These are phyloP conservation scores for Lithosia quadra DNA, from an alignment of 2,888 invertebrate genomes.

Conservation along the genomic window DNA sequence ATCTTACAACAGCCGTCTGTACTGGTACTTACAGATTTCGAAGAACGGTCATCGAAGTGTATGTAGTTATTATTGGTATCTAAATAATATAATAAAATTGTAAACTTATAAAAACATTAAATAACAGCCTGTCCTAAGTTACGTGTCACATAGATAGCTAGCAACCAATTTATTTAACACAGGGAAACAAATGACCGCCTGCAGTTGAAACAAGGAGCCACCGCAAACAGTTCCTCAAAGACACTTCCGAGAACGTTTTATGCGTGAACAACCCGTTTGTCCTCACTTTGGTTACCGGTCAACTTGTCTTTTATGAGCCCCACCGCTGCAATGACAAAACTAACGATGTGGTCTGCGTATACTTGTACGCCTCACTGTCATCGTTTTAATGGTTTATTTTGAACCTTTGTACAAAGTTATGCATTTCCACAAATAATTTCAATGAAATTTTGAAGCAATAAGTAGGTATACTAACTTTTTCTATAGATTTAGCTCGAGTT, in stretches of 20 bases:
- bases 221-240: slow-evolving; percentile 35
- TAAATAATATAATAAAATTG: too few species aligned
- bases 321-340: slow-evolving; percentile 49
- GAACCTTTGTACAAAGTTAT: background rate
- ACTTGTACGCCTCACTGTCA: slow-evolving; percentile 69
- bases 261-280: slow-evolving; percentile 32
- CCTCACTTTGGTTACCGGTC: slow-evolving; percentile 22
- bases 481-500: too few species aligned
- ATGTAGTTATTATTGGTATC: too few species aligned
- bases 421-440: background rate
- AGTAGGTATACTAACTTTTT: too few species aligned
- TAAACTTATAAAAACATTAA: too few species aligned
- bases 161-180: background rate
- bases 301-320: slow-evolving; percentile 53
- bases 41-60: too few species aligned
- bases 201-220: slow-evolving; percentile 31
- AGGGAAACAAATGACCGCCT: slow-evolving; percentile 19
- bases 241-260: slow-evolving; percentile 30
- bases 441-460: too few species aligned
- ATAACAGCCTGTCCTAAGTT: too few species aligned
- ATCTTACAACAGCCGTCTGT: too few species aligned
- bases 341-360: slow-evolving; percentile 70
- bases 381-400: slow-evolving; percentile 72
- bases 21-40: too few species aligned
- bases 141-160: background rate